Evolutionary conservation across 2,797 vertebrate genomes (phyloP), one percentile per base, ranked within the genome.

Genomic region (Chaetodon trifasciatus): DNA sequence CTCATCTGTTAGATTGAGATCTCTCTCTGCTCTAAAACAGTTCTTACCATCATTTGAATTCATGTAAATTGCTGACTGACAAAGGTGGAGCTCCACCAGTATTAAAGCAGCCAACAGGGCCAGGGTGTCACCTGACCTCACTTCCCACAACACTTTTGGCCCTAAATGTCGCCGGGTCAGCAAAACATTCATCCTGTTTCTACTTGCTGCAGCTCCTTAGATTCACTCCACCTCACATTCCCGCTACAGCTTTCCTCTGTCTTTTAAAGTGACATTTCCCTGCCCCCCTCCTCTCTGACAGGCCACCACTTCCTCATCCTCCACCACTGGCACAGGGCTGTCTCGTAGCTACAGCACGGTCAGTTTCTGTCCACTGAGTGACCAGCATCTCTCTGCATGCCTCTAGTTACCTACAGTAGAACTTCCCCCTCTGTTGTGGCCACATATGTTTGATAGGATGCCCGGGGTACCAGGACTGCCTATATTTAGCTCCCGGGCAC

Each of bases 341-440:
- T 86, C 95, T 81, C 97, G 96, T 94, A 97, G 96, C 95, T 92
- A 96, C 93, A 97, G 97, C 92, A 95, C 93, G 96, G 97, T 99
- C 95, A 95, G 96, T 97, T 76, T 72, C 47, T 53, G 93, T 92
- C 65, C 66, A 58, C 80, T 46, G 62, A 52, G 32, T 78, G 68
- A 53, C 64, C 77, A 74, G 50, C 40, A 80, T 80, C 74, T 61
- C 17, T 76, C 65, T 81, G 76, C 65, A 87, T 86, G 76, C 70
- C 56, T 84, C 42, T 55, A 37, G 61, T 70, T 84, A 56, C 69
- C 56, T 82, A 81, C 40, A 90, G 74, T 53, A 78, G 55, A 78
- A 76, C 76, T 57, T 15, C 69, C 76, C 64, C 60, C 69, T 61
- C 68, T 67, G 50, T 42, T 52, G 24, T 67, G 69, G 72, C 50